Base-by-base conservation (phyloP, 2,113 vertebrate species). In the Gila orcuttii region DNA sequence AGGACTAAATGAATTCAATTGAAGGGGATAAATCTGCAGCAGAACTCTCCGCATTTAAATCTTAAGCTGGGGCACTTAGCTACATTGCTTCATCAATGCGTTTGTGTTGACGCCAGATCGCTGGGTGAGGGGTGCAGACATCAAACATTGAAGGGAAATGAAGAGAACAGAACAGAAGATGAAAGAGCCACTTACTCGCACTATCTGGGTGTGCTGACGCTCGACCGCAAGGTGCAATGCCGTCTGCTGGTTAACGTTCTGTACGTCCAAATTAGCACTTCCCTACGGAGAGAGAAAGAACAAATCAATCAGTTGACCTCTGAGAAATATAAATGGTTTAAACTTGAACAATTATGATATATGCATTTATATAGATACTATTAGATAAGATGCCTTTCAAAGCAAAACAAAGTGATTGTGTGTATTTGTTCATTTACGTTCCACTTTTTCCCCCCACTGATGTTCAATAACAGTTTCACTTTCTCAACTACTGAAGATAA, bases 211-310 rank as follows among this genome's bases (percentile, higher is more conserved):
- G 88, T 99, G 98, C 88, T 99, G 98, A 21, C 98, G 95, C 90
- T 99, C 98, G 86, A 99, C 98, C 2, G 98, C 98, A 91, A 99
- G 95, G 90, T 99, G 98, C 68, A 99, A 92, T 81, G 98, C 98
- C 5, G 98, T 99, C 87, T 99, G 98, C 90, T 99, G 98, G 93
- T 99, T 99, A 76, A 98, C 97, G 25, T 99, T 99, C 95, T 99
- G 98, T 88, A 99, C 96, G 95, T 99, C 98, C 93, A 99, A 91
- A 92, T 97, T 99, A 89, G 98, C 98, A 69, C 76, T 99, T 89
- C 98, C 98, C 98, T 99, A 91, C 59, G 90, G 73, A 23, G 31
- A 64, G 33, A 87, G 39, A 87, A 12, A 75, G 62, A 87, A 66
- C 45, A 69, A 82, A 25, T 81, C 68, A 82, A 76, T 76, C 88